A percentile compares a stretch with the other conserved stretches of the same genome.
Evolutionary conservation across 1,140 invertebrate genomes (phyloP).

Genomic region (Eufriesea mexicana): DNA sequence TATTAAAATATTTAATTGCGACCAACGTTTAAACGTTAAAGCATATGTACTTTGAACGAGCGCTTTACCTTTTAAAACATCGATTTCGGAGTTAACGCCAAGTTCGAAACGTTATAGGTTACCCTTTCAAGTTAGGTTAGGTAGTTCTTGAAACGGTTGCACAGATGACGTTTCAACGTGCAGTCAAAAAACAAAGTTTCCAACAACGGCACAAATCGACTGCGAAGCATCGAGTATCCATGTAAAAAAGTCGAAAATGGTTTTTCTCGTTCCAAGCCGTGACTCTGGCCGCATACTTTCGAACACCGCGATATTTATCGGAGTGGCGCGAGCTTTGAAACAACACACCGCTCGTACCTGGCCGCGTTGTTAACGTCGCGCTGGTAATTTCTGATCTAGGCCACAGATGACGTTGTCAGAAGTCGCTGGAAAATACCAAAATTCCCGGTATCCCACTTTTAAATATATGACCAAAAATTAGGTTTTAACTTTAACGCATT

Average conservation of each 20-base stretch:
- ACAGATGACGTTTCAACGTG: neutral
- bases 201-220: neutral
- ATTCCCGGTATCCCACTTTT: neutral
- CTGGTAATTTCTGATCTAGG: conserved; percentile 36
- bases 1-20: neutral
- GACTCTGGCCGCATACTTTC: neutral
- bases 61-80: neutral
- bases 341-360: neutral
- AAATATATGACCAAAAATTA: neutral
- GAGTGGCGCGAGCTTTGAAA: neutral
- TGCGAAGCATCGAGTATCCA: neutral
- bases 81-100: neutral
- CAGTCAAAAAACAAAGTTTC: neutral
- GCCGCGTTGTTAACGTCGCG: conserved; percentile 21
- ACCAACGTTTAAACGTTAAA: neutral
- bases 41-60: neutral
- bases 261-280: neutral
- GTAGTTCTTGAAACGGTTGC: neutral
- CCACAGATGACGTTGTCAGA: conserved; percentile 16
- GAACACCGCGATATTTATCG: neutral
- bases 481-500: neutral
- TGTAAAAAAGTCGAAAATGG: neutral
- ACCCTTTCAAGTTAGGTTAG: neutral
- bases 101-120: neutral
- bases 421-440: neutral